Conservation (phyloP, 64 coral and sea anemone species). For the Dendronephthya gigantea region DNA sequence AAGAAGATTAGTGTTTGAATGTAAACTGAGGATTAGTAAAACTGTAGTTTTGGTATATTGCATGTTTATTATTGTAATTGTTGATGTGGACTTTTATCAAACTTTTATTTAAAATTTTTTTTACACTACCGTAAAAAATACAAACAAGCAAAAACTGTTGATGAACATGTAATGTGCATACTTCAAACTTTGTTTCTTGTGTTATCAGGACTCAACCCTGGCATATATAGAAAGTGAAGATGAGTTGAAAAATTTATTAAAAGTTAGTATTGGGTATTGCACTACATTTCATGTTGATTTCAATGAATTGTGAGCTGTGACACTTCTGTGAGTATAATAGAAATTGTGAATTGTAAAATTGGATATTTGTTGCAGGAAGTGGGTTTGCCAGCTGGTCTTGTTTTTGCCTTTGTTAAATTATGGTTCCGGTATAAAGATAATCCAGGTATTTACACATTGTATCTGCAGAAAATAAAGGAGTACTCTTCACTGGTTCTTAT, state of each 20-base stretch:
- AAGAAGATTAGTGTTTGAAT: no score
- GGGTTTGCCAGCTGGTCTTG: slow-evolving; percentile 12
- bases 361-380: not conserved
- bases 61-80: no score
- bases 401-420: slow-evolving; percentile 19
- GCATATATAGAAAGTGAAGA: slow-evolving; percentile 10
- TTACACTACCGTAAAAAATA: no score
- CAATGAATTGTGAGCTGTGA: no score
- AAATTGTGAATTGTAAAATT: not conserved
- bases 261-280: not conserved
- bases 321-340: not conserved
- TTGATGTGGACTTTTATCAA: no score
- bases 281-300: not conserved
- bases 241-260: not conserved
- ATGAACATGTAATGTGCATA: not conserved
- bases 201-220: not conserved
- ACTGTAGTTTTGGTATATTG: no score
- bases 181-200: not conserved
- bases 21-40: no score
- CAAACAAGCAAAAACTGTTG: not conserved
- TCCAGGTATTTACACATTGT: not conserved
- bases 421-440: slow-evolving; percentile 17
- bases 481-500: no score
- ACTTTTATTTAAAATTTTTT: no score
- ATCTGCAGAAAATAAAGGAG: no score